Evolutionary conservation across 2,113 vertebrate species (phyloP).

Genomic region (Aspidoscelis tigris): DNA sequence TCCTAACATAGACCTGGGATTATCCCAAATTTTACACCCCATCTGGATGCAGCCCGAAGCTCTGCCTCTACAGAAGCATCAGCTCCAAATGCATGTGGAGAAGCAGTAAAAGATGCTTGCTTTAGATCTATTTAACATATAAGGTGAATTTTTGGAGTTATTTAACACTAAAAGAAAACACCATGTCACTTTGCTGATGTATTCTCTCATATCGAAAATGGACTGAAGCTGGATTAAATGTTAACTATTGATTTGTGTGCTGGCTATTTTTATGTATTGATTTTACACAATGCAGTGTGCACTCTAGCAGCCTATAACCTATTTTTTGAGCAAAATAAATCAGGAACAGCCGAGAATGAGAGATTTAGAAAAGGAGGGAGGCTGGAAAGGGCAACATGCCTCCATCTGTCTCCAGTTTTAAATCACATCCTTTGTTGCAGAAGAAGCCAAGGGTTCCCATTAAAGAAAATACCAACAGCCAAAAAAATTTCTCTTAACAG

Average conservation of each 20-base stretch:
- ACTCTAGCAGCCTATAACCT: conserved; percentile 14
- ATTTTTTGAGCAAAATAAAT: conserved; percentile 40
- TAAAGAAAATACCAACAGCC: neutral
- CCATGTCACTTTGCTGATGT: too few species aligned
- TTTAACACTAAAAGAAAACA: too few species aligned
- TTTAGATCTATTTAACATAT: too few species aligned
- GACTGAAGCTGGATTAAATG: too few species aligned
- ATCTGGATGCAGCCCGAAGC: too few species aligned
- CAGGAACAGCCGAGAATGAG: neutral
- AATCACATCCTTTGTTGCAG: conserved; percentile 16
- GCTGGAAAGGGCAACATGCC: neutral
- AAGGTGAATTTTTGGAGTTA: too few species aligned
- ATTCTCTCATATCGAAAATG: too few species aligned
- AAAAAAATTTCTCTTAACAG: neutral
- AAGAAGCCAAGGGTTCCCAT: conserved; percentile 45
- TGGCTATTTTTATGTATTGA: conserved; percentile 3
- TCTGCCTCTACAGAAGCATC: too few species aligned
- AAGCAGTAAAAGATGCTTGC: too few species aligned
- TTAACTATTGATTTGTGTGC: conserved; percentile 40
- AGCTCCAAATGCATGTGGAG: too few species aligned
- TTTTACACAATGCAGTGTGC: conserved; percentile 1
- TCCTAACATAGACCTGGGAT: too few species aligned
- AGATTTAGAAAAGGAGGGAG: neutral
- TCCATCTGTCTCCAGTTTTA: conserved; percentile 44
- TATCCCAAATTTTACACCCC: too few species aligned